phyloP scores from a whole-genome alignment of 2,113 vertebrate species.

The Notiomystis cincta region DNA sequence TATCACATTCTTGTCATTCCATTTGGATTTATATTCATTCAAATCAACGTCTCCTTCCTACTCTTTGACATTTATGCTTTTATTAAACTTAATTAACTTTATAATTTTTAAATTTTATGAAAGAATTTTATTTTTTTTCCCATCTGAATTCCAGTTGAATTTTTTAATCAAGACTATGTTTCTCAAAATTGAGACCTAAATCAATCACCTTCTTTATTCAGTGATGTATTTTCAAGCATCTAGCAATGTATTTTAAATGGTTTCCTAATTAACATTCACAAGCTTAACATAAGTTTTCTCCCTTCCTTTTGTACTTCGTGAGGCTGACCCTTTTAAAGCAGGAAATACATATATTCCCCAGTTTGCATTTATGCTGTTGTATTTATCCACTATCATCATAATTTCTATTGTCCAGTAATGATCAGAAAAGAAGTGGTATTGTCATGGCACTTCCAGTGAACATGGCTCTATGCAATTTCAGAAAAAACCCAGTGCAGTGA shows the following conservation, averaged over 20 bases:
- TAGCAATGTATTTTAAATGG: not conserved
- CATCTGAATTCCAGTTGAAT: not conserved
- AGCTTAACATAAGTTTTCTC: not conserved
- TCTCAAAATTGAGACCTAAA: not conserved
- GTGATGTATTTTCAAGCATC: not conserved
- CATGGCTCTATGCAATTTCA: not conserved
- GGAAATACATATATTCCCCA: accelerated
- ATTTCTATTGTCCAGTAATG: not conserved
- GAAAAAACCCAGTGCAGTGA: not conserved
- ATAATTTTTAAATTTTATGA: not conserved
- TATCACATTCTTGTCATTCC: not conserved
- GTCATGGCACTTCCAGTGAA: not conserved
- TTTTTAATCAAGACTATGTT: not conserved
- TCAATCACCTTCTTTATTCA: not conserved
- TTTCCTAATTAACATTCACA: not conserved
- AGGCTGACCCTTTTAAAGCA: not conserved
- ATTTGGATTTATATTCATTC: not conserved
- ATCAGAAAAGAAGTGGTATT: not conserved
- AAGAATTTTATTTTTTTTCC: not conserved
- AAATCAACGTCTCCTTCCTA: not conserved
- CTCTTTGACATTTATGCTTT: not conserved
- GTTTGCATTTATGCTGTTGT: not conserved
- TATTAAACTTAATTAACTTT: not conserved
- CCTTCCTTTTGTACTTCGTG: not conserved
- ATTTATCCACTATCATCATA: not conserved